Conservation (phyloP, 1,140 invertebrate species). For the Caenorhabditis inopinata region DNA sequence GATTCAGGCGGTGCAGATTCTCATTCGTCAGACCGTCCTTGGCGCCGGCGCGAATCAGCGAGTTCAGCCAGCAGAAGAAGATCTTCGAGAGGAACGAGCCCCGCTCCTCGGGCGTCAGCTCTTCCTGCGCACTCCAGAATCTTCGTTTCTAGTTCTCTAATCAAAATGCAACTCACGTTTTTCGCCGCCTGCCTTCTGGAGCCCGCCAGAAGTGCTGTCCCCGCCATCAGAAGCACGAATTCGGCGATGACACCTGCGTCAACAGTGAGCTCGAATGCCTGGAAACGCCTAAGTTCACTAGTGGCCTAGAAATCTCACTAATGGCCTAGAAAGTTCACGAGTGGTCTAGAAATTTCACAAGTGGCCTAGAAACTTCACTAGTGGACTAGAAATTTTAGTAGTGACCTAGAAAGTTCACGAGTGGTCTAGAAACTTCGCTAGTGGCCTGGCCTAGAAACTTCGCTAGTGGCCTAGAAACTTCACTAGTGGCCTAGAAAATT, state of each 20-base stretch:
- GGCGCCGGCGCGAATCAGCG: neutral
- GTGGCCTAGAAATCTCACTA: no score
- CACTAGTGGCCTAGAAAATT: no score
- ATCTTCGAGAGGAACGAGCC: neutral
- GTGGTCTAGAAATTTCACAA: no score
- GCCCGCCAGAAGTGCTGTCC: neutral
- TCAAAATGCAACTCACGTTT: neutral
- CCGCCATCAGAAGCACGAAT: neutral
- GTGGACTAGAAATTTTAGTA: no score
- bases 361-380: no score
- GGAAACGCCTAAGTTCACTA: no score
- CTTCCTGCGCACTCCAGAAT: neutral
- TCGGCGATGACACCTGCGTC: conserved; percentile 8
- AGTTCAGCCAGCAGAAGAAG: conserved; percentile 28
- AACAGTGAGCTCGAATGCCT: neutral
- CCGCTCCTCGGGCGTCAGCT: neutral
- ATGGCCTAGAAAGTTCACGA: no score
- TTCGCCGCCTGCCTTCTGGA: neutral
- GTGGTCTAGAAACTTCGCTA: no score
- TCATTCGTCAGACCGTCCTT: neutral
- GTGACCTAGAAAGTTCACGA: no score
- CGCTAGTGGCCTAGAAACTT: no score
- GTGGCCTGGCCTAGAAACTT: no score
- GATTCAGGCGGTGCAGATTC: neutral
- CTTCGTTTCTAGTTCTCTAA: neutral